Base-by-base conservation (phyloP, 1,140 invertebrate species). In the Heliconius nattereri region DNA sequence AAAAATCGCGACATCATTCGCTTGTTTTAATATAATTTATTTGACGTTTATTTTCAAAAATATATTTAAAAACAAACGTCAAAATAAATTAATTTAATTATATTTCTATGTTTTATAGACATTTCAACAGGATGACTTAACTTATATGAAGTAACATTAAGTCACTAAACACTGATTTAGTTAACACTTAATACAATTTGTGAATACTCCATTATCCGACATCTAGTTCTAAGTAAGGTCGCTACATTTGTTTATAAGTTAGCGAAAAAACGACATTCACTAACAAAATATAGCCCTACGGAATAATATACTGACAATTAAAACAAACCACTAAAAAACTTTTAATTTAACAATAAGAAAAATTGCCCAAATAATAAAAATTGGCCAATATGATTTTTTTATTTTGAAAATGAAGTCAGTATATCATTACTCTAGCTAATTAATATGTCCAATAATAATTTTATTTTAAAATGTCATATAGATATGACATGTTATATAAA, bases 111-210 rank as follows among this genome's bases (percentile, higher is more conserved):
- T 26, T 66, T 26, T 66, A 66, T 29, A 29, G 60, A 66, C 29
- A 66, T 66, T 32, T 72, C 20, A 78, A 78, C 76, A 70, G 37
- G 29, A 75, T 71, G 60, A 52, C 3, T 66, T 66, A 26, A 0
- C 60, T 66, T 26, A 66, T 13, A 66, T 66, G 23, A 26, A 74
- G 79, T 76, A 90, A 87, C 78, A 85, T 87, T 87, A 87, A 85
- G 77, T 89, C 86, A 88, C 85, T 83, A 86, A 92, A 92, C 88
- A 91, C 87, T 82, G 90, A 89, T 71, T 91, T 89, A 90, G 89
- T 89, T 84, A 92, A 91, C 90, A 91, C 86, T 91, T 91, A 91
- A 84, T 90, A 88, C 87, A 88, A 89, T 91, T 89, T 91, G 77
- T 79, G 75, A 85, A 83, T 89, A 85, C 74, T 83, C 13, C 23